Evolutionary conservation across 2,797 vertebrate genomes (phyloP), one percentile per base, ranked within the genome.

Genomic region (Rhadinocentrus ornatus): DNA sequence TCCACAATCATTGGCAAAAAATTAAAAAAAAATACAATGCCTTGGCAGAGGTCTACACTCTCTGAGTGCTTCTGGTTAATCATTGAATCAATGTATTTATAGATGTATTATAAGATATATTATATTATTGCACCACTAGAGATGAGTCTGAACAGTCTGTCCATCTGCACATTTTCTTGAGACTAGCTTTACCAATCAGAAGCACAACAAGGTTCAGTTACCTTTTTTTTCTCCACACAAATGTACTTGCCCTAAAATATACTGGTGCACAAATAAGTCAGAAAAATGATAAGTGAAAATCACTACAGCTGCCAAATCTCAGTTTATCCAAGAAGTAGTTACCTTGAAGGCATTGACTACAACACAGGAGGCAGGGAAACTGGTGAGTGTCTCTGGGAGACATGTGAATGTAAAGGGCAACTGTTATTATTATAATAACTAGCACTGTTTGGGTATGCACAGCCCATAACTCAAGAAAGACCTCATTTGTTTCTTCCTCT

Each of bases 331-430:
- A 58, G 69, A 62, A 81, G 73, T 71, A 75, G 48, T 77, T 63
- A 65, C 68, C 78, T 80, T 72, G 71, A 66, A 57, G 74, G 69
- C 69, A 89, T 70, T 88, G 66, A 75, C 65, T 78, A 63, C 70
- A 71, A 65, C 64, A 78, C 62, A 54, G 70, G 73, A 71, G 48
- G 86, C 66, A 78, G 18, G 65, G 85, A 84, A 82, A 76, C 82
- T 81, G 64, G 85, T 83, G 75, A 91, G 78, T 82, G 84, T 91
- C 87, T 87, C 73, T 61, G 74, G 75, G 86, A 84, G 85, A 88
- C 85, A 78, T 83, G 73, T 75, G 77, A 78, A 84, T 87, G 87
- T 88, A 92, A 90, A 93, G 93, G 93, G 93, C 92, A 92, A 69
- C 67, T 71, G 39, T 66, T 82, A 83, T 94, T 91, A 93, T 78